These are phyloP conservation scores for Dasypus novemcinctus DNA, from an alignment of 2,113 vertebrate genomes.

Conservation along the genomic window DNA sequence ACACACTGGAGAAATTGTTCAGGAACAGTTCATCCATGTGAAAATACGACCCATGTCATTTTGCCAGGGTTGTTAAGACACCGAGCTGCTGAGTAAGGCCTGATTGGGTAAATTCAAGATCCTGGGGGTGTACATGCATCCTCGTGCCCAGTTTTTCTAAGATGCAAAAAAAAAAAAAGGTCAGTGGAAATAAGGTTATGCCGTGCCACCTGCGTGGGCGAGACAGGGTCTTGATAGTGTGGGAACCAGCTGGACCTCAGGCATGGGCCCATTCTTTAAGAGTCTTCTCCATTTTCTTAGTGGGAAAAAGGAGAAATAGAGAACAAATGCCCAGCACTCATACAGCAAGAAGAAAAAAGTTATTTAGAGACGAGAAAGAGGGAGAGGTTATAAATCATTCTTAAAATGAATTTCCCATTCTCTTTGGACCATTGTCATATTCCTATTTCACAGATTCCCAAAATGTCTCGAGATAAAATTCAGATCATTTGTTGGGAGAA, in stretches of 20 bases:
- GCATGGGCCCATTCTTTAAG: slow-evolving; percentile 69
- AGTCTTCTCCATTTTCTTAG: slow-evolving; percentile 62
- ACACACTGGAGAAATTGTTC: slow-evolving; percentile 84
- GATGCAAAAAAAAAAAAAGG: slow-evolving; percentile 58
- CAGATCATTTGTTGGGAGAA: slow-evolving; percentile 14
- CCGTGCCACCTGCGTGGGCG: slow-evolving; percentile 75
- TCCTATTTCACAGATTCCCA: slow-evolving; percentile 45
- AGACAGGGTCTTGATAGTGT: slow-evolving; percentile 76
- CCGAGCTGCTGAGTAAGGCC: slow-evolving; percentile 73
- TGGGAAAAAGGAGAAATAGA: slow-evolving; percentile 52
- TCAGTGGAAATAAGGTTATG: slow-evolving; percentile 77
- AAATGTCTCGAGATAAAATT: slow-evolving; percentile 48
- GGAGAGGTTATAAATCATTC: slow-evolving; percentile 53
- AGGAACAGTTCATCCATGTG: slow-evolving; percentile 79
- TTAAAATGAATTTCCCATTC: slow-evolving; percentile 60
- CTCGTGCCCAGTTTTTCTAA: slow-evolving; percentile 54
- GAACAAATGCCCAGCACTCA: slow-evolving; percentile 6
- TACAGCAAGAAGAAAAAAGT: slow-evolving; percentile 37
- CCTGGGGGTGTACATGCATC: slow-evolving; percentile 70
- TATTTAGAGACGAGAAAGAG: slow-evolving; percentile 58
- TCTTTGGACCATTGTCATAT: slow-evolving; percentile 51
- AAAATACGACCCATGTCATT: slow-evolving; percentile 83
- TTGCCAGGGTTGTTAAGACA: slow-evolving; percentile 79
- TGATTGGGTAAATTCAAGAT: slow-evolving; percentile 76
- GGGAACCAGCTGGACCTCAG: slow-evolving; percentile 73